These are phyloP conservation scores for Pogonocherus hispidulus DNA, from an alignment of 2,888 invertebrate species.

Conservation along the genomic window DNA sequence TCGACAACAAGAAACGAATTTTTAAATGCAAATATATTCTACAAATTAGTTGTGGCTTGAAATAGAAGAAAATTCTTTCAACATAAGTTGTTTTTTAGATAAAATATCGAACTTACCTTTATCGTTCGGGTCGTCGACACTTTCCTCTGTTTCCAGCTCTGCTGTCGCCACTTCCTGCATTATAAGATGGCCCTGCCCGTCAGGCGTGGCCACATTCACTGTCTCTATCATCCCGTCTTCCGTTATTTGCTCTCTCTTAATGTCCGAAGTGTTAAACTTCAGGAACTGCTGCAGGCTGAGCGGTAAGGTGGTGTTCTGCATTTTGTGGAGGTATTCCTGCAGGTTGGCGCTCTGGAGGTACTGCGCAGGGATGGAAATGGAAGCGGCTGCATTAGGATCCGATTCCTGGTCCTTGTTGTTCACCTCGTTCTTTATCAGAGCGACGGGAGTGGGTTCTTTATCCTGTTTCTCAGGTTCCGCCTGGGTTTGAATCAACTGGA, in stretches of 20 bases:
- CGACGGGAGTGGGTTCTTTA: constrained; percentile 69
- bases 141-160: constrained; percentile 65
- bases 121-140: constrained; percentile 62
- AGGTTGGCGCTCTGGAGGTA: constrained; percentile 72
- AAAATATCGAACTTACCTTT: constrained; percentile 44
- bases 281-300: constrained; percentile 75
- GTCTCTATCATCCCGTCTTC: constrained; percentile 70
- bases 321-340: constrained; percentile 70
- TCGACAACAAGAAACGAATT: no score
- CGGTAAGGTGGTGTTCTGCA: constrained; percentile 69
- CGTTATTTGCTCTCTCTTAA: constrained; percentile 70
- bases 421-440: constrained; percentile 69
- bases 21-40: no score
- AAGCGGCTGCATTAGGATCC: constrained; percentile 49
- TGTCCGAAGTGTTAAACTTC: constrained; percentile 73
- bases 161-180: constrained; percentile 65
- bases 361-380: constrained; percentile 70
- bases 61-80: no score
- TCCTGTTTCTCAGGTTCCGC: constrained; percentile 59
- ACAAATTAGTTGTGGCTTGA: no score
- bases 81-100: no score
- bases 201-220: constrained; percentile 67
- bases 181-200: constrained; percentile 61
- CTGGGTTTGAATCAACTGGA: constrained; percentile 73
- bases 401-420: constrained; percentile 44